Percentiles rank a stretch among this genome's conserved stretches.
phyloP scores from a whole-genome alignment of 1,140 invertebrate species.

The Rhyacophila brunnea region DNA sequence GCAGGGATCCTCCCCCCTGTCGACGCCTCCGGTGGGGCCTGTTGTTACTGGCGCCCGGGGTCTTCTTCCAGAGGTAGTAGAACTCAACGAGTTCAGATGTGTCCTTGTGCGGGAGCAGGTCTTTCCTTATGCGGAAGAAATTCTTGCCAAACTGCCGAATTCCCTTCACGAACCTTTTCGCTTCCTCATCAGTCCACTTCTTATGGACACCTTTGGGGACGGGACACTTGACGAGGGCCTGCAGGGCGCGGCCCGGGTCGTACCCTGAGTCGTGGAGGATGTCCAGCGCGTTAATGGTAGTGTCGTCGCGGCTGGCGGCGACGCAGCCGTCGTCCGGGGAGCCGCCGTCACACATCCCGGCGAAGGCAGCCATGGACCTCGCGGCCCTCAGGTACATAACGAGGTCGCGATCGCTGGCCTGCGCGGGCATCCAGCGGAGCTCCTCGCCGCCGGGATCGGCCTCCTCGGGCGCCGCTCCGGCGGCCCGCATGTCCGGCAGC shows the following conservation, averaged over 20 bases:
- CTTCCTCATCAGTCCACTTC: slow-evolving; percentile 97
- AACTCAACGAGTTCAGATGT: slow-evolving; percentile 96
- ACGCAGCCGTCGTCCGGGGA: slow-evolving; percentile 95
- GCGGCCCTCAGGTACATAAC: slow-evolving; percentile 96
- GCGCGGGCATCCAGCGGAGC: slow-evolving; percentile 87
- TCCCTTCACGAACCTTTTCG: slow-evolving; percentile 97
- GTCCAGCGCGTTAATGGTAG: slow-evolving; percentile 95
- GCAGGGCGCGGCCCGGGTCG: slow-evolving; percentile 91
- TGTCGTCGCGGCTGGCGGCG: slow-evolving; percentile 94
- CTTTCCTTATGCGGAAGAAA: slow-evolving; percentile 96
- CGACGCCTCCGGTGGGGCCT: slow-evolving; percentile 85
- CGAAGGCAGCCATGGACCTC: slow-evolving; percentile 91
- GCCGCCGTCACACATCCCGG: slow-evolving; percentile 96
- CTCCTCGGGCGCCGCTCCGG: slow-evolving; percentile 71
- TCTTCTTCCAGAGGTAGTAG: slow-evolving; percentile 99
- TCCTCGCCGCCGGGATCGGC: slow-evolving; percentile 77
- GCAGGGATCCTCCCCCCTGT: slow-evolving; percentile 72
- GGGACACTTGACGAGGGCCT: slow-evolving; percentile 95
- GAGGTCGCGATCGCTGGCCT: slow-evolving; percentile 89
- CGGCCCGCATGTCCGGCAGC: slow-evolving; percentile 66
- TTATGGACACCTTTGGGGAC: slow-evolving; percentile 95
- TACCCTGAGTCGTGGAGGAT: slow-evolving; percentile 93
- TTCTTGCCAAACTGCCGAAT: slow-evolving; percentile 98
- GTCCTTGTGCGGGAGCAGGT: slow-evolving; percentile 93
- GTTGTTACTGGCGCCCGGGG: slow-evolving; percentile 95